Base-by-base conservation (phyloP, 2,797 vertebrate species). In the Bradypus variegatus region DNA sequence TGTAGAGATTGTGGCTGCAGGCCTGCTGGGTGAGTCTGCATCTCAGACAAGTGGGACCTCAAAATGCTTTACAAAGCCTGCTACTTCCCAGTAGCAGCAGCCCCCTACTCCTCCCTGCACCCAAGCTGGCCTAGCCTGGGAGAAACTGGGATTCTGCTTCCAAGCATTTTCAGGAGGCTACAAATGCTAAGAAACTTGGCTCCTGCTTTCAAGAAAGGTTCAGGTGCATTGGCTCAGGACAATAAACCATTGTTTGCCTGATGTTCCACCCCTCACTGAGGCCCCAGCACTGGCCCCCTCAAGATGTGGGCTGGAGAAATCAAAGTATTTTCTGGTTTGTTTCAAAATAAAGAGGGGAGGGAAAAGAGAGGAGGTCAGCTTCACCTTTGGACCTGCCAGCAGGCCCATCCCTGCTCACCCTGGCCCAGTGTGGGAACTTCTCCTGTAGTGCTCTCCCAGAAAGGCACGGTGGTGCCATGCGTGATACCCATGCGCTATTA, bases 341-440 rank as follows among this genome's bases (percentile, higher is more conserved):
- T 72, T 58, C 41, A 60, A 85, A 83, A 79, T 53, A 21, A 75
- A 62, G 29, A 87, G n/a, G 60, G 18, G 48, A 41, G 18, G 36
- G 79, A 86, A 62, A 15, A 33, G 10, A 67, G 25, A 8, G 6
- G 11, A 72, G 60, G 31, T 76, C 60, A 91, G 11, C 36, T 50
- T 69, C 60, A 53, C 27, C 13, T 31, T 29, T 9, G 2, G 65
- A 16, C 41, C 41, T 29, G 73, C 8, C 76, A 45, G 25, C 9
- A 14, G n/a, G 72, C 73, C 31, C 16, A 15, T 48, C 27, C 27
- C 86, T 33, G 16, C 12, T 69, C 72, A n/a, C 73, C 3, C 33
- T 6, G 33, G 86, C 48, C 67, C 31, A n/a, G 41, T 38, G n/a
- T 93, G 90, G 89, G 94, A 95, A 90, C 80, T 5, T 53, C 36